Conservation (phyloP, 2,888 invertebrate species). For the Dysmachus trigonus region DNA sequence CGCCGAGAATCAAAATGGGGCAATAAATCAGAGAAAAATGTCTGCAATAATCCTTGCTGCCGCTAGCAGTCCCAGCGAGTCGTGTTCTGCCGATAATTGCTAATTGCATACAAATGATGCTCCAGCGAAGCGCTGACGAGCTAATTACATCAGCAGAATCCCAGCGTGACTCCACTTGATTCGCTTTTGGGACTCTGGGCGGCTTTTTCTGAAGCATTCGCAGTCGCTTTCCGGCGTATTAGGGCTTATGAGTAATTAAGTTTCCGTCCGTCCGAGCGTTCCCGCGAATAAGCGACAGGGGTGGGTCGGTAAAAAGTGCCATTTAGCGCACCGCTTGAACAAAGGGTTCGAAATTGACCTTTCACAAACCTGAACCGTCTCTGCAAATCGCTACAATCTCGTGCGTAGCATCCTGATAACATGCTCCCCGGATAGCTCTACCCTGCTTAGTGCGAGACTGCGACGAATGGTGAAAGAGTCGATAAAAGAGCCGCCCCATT, state of each 20-base stretch:
- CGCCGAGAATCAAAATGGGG: neutral
- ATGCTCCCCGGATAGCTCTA: neutral
- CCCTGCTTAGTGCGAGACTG: neutral
- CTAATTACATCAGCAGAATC: slow-evolving; percentile 22
- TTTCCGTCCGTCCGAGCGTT: neutral
- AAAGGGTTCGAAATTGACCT: neutral
- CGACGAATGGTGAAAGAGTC: neutral
- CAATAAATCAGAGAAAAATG: slow-evolving; percentile 14
- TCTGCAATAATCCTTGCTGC: neutral
- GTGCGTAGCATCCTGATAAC: neutral
- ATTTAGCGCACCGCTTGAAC: neutral
- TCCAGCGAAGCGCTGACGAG: slow-evolving; percentile 1
- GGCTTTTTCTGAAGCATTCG: neutral
- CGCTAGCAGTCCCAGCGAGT: neutral
- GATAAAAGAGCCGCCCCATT: neutral
- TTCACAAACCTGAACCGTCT: neutral
- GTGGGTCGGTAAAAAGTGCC: neutral
- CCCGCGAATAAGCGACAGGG: neutral
- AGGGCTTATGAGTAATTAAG: slow-evolving; percentile 34
- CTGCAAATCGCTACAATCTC: neutral
- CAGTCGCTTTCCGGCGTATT: slow-evolving; percentile 14
- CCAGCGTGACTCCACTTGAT: slow-evolving; percentile 12
- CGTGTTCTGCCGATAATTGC: slow-evolving; percentile 11
- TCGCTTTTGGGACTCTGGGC: neutral
- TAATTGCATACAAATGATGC: slow-evolving; percentile 19